Evolutionary conservation across 2,113 vertebrate genomes (phyloP), one percentile per base, ranked within the genome.

Genomic region (Ellobius talpinus): DNA sequence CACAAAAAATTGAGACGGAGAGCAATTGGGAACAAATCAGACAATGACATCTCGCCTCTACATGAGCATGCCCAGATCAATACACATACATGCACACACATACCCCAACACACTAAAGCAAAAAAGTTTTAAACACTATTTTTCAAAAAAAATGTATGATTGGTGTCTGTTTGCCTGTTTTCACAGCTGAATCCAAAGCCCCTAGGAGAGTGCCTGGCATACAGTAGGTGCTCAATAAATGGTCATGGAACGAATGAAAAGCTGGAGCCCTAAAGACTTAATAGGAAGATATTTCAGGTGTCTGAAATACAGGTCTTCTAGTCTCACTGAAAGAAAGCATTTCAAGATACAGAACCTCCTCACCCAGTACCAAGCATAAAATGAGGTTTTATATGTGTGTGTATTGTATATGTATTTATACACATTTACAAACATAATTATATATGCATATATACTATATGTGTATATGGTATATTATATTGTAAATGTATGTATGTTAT

Each of bases 331-430:
- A 58, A 89, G 31, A 91, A 93, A 66, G 42, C 33, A 74, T 55
- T 78, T 77, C 39, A 10, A 89, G 89, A 84, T 63, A 14, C 74
- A 94, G 91, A 96, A 47, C n/a, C 90, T 47, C 81, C 23, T 58
- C 9, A 21, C 23, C 24, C 31, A 82, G 72, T 52, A 45, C 77
- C 42, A 66, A 65, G 33, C 74, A 72, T 39, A 4, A 93, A 55
- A 85, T 13, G 13, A 39, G 74, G 45, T 24, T 82, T 24, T 36
- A 39, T 7, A 26, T 6, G 63, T 42, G 3, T 76, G 1, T 42
- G 47, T 36, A 16, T 19, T 72, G 36, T 10, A 39, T 70, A 70
- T 72, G 36, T 72, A 39, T 39, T 72, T 72, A 73, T 73, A 70
- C 19, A 70, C 11, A n/a, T 19, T 58, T 58, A 21, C 19, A 45